A percentile compares a stretch with the other conserved stretches of the same genome.
phyloP scores from a whole-genome alignment of 2,113 vertebrate species.

The Vidua macroura region DNA sequence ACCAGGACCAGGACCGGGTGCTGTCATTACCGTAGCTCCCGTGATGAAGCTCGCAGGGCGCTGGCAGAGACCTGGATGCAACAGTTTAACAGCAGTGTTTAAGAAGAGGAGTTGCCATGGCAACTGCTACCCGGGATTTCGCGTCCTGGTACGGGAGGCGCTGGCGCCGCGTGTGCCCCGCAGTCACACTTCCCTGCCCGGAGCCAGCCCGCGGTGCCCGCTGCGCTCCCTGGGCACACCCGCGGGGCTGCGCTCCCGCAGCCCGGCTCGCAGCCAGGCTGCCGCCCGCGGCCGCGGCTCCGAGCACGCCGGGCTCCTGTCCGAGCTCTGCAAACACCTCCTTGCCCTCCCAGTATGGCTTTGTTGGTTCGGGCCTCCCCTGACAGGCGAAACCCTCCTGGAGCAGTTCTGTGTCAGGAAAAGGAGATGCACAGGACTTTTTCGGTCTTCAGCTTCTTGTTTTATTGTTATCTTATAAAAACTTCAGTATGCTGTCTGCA shows the following conservation, averaged over 20 bases:
- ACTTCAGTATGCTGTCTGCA: too few species aligned
- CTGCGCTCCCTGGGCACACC: accelerated
- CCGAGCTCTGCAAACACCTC: accelerated
- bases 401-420: too few species aligned
- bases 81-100: constrained; percentile 12
- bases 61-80: accelerated
- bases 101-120: constrained; percentile 43
- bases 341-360: too few species aligned
- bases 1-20: neutral
- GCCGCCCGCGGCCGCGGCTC: accelerated
- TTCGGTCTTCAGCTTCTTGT: too few species aligned
- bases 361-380: too few species aligned
- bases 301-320: accelerated
- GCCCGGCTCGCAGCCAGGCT: accelerated
- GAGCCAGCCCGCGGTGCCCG: neutral
- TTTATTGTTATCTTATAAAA: too few species aligned
- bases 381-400: too few species aligned
- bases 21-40: neutral
- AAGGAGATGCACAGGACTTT: too few species aligned
- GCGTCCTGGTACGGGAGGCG: neutral
- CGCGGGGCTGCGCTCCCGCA: neutral
- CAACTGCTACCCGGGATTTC: neutral
- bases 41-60: neutral
- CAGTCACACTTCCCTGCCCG: accelerated
- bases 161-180: neutral